These are phyloP conservation scores for Enteromius trimaculatus DNA, from an alignment of 2,797 vertebrate genomes.

Conservation along the genomic window DNA sequence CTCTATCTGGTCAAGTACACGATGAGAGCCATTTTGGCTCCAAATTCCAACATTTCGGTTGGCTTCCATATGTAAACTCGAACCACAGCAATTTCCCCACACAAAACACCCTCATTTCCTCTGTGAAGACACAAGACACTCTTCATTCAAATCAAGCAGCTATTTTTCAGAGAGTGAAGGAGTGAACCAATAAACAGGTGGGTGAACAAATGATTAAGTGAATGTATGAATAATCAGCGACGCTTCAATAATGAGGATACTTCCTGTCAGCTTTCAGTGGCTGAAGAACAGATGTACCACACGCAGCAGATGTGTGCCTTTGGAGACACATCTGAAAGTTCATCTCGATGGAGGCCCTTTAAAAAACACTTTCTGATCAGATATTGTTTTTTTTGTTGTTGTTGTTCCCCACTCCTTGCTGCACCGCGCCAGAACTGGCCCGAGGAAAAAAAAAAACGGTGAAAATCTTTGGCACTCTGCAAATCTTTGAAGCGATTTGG, in stretches of 20 bases:
- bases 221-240: conserved; percentile 68
- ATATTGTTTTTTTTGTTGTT: conserved; percentile 60
- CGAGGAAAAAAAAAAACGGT: conserved; percentile 67
- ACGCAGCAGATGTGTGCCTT: conserved; percentile 81
- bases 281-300: conserved; percentile 77
- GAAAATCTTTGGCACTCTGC: conserved; percentile 76
- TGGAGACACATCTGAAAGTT: conserved; percentile 84
- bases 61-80: conserved; percentile 32
- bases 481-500: conserved; percentile 84
- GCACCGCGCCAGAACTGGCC: conserved; percentile 56
- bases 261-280: conserved; percentile 80
- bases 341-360: conserved; percentile 74
- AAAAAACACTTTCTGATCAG: conserved; percentile 67
- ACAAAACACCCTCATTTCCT: conserved; percentile 40
- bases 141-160: conserved; percentile 32
- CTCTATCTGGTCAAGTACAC: conserved; percentile 39
- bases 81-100: conserved; percentile 19
- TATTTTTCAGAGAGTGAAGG: conserved; percentile 39
- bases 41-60: conserved; percentile 26
- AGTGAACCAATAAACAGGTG: conserved; percentile 42
- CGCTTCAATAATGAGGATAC: conserved; percentile 78
- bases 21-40: conserved; percentile 26
- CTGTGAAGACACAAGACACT: conserved; percentile 9
- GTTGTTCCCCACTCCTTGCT: conserved; percentile 45
- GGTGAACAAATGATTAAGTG: conserved; percentile 58